These are phyloP conservation scores for Iphiclides podalirius DNA, from an alignment of 2,888 invertebrate species.

Conservation along the genomic window DNA sequence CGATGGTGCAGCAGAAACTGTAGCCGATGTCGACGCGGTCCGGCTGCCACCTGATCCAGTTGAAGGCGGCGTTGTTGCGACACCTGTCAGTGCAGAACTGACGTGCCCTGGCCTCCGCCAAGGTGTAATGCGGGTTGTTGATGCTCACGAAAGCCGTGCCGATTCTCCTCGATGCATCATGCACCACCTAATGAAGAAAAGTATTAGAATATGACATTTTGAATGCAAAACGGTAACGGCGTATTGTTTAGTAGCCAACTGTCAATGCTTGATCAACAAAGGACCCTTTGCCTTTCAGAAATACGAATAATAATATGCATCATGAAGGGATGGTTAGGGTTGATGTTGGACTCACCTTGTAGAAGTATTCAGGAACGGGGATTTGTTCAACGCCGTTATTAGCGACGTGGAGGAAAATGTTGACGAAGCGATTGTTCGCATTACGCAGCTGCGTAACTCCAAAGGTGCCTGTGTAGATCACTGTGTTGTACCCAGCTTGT, in stretches of 20 bases:
- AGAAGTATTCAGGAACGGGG: slow-evolving; percentile 65
- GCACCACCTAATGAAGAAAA: slow-evolving; percentile 55
- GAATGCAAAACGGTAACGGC: no score
- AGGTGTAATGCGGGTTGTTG: slow-evolving; percentile 81
- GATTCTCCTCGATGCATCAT: slow-evolving; percentile 65
- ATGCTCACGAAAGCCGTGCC: slow-evolving; percentile 82
- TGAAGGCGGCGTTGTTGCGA: slow-evolving; percentile 77
- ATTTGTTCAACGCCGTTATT: slow-evolving; percentile 55
- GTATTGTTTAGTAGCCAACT: no score
- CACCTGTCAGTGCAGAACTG: slow-evolving; percentile 77
- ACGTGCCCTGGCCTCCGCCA: slow-evolving; percentile 52
- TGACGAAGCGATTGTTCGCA: slow-evolving; percentile 53
- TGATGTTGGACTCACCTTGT: no score
- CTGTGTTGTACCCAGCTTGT: slow-evolving; percentile 46
- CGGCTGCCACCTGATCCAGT: slow-evolving; percentile 81
- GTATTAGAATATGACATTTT: not conserved
- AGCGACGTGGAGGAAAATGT: slow-evolving; percentile 62
- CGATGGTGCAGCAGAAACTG: slow-evolving; percentile 82
- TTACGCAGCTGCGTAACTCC: slow-evolving; percentile 78
- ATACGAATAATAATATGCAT: no score
- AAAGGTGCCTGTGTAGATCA: slow-evolving; percentile 81
- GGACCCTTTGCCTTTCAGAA: no score
- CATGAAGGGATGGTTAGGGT: no score
- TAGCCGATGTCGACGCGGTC: slow-evolving; percentile 75
- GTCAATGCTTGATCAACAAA: no score